A percentile compares a stretch with the other conserved stretches of the same genome.
Conservation (phyloP, 2,888 invertebrate species). For the Thymelicus acteon region DNA sequence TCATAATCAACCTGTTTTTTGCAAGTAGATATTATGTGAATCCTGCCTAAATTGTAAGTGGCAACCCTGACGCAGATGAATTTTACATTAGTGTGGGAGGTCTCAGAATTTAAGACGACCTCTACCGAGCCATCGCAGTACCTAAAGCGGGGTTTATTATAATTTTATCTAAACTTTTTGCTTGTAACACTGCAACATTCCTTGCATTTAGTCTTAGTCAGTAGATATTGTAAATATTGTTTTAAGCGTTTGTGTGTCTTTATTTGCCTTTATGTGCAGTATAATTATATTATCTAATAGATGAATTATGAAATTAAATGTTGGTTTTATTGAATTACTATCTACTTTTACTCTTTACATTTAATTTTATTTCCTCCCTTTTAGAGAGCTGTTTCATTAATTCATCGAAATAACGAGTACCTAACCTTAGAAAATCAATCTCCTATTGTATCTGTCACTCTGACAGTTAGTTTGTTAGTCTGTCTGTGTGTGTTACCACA, state of each 20-base stretch:
- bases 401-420: too few species aligned
- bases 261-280: constrained; percentile 16
- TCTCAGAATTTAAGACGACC: not conserved
- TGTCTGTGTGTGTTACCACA: too few species aligned
- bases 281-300: constrained; percentile 7
- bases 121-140: not conserved
- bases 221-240: constrained; percentile 48
- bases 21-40: too few species aligned
- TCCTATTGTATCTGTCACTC: too few species aligned
- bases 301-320: constrained; percentile 16
- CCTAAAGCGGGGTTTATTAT: not conserved
- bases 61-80: not conserved
- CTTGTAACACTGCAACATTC: constrained; percentile 55
- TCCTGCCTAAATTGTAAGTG: not conserved
- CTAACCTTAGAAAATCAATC: too few species aligned
- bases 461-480: too few species aligned
- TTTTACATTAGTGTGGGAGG: not conserved
- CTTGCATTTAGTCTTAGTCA: constrained; percentile 67
- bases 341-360: not conserved
- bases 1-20: too few species aligned
- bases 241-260: constrained; percentile 20
- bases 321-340: not conserved
- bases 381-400: too few species aligned
- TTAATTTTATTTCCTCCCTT: too few species aligned
- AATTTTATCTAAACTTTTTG: not conserved